phyloP scores from a whole-genome alignment of 2,113 vertebrate genomes.

The Polyodon spathula region DNA sequence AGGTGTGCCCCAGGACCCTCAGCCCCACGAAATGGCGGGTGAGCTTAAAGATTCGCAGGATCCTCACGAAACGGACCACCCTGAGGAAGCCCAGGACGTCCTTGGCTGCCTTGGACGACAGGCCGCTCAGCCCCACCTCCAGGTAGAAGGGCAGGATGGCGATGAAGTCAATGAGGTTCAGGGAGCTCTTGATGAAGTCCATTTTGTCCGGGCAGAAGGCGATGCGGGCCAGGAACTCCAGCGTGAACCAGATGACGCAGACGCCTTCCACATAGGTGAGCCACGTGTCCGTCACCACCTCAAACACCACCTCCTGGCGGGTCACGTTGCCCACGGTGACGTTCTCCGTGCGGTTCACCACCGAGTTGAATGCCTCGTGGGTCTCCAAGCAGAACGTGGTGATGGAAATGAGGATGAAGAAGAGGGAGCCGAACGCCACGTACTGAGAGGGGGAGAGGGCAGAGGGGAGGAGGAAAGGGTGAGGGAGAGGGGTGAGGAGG shows the following conservation, averaged over 20 bases:
- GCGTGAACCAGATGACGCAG: slow-evolving; percentile 68
- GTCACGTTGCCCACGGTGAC: slow-evolving; percentile 66
- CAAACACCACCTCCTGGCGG: slow-evolving; percentile 57
- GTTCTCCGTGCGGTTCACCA: slow-evolving; percentile 79
- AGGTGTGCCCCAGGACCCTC: no score
- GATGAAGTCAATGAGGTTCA: no score
- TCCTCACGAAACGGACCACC: no score
- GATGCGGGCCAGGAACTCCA: slow-evolving; percentile 64
- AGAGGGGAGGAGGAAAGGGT: no score
- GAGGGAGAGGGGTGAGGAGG: no score
- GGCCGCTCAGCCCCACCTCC: no score
- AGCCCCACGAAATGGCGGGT: no score
- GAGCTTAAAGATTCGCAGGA: no score
- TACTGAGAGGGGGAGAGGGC: background rate
- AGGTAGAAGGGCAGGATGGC: no score
- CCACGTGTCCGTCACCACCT: slow-evolving; percentile 62
- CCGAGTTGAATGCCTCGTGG: slow-evolving; percentile 87
- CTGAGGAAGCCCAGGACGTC: no score
- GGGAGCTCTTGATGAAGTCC: no score
- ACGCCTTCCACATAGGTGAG: slow-evolving; percentile 68
- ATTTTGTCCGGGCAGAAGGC: slow-evolving; percentile 65
- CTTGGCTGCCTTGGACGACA: no score
- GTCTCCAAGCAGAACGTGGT: slow-evolving; percentile 98
- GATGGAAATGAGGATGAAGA: slow-evolving; percentile 97
- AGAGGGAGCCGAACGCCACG: background rate